phyloP scores from a whole-genome alignment of 2,113 vertebrate genomes.

The Phodopus roborovskii region DNA sequence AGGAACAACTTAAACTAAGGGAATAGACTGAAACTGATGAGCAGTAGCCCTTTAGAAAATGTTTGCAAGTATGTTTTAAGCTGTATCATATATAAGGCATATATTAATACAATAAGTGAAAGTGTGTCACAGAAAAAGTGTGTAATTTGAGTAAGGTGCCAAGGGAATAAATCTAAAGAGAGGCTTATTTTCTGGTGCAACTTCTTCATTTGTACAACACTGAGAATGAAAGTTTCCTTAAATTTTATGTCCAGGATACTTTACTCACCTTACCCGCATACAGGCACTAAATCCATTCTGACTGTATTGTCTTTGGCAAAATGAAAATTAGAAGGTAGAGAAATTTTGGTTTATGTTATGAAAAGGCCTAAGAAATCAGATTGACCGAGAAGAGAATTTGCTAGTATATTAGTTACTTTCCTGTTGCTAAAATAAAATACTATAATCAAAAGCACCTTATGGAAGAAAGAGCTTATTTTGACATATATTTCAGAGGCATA shows the following conservation, averaged over 20 bases:
- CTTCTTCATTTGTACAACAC: not conserved
- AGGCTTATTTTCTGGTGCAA: not conserved
- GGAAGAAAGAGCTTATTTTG: not conserved
- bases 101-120: not conserved
- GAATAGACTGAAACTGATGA: not conserved
- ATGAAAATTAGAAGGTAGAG: not conserved
- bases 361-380: not conserved
- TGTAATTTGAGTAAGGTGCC: not conserved
- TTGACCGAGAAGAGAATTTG: not conserved
- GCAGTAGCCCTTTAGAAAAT: not conserved
- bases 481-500: not conserved
- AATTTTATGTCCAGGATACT: not conserved
- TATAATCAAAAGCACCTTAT: not conserved
- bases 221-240: not conserved
- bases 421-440: not conserved
- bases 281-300: not conserved
- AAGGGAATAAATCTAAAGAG: not conserved
- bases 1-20: slow-evolving; percentile 50
- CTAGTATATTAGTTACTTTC: not conserved
- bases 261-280: not conserved
- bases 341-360: not conserved
- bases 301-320: not conserved
- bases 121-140: not conserved
- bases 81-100: not conserved
- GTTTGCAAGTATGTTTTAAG: not conserved